These are phyloP conservation scores for Cossypha polioptera DNA, from an alignment of 2,797 vertebrate species.

Conservation along the genomic window DNA sequence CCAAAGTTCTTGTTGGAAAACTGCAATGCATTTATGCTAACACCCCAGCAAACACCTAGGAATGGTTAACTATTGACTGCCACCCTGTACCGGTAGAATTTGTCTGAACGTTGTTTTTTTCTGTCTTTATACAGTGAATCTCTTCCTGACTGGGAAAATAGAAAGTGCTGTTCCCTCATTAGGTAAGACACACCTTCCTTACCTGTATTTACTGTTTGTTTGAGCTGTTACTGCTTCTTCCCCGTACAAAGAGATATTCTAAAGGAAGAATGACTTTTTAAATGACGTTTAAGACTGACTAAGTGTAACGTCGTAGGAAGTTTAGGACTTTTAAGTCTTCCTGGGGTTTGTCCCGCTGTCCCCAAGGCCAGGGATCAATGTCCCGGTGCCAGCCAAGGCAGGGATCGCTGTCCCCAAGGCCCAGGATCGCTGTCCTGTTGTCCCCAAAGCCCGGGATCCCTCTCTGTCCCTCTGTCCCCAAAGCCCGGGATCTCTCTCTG, in stretches of 20 bases:
- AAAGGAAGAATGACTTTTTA: neutral
- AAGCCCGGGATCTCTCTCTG: too few relatives aligned
- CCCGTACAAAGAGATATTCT: neutral
- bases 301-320: neutral
- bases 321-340: neutral
- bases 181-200: conserved; percentile 46
- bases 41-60: neutral
- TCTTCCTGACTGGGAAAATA: conserved; percentile 75
- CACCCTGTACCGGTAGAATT: neutral
- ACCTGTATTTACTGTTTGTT: neutral
- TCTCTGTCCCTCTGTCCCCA: too few relatives aligned
- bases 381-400: too few relatives aligned
- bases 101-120: neutral
- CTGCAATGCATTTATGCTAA: neutral
- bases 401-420: too few relatives aligned
- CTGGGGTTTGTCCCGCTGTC: neutral
- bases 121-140: conserved; percentile 75
- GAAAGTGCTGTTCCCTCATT: conserved; percentile 76
- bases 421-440: too few relatives aligned
- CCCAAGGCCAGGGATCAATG: too few relatives aligned
- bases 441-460: too few relatives aligned
- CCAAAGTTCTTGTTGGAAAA: neutral
- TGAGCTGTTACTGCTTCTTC: neutral
- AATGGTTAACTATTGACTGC: neutral
- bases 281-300: neutral